A percentile compares a stretch with the other conserved stretches of the same genome.
phyloP scores from a whole-genome alignment of 2,797 vertebrate genomes.

The Hemibagrus guttatus region DNA sequence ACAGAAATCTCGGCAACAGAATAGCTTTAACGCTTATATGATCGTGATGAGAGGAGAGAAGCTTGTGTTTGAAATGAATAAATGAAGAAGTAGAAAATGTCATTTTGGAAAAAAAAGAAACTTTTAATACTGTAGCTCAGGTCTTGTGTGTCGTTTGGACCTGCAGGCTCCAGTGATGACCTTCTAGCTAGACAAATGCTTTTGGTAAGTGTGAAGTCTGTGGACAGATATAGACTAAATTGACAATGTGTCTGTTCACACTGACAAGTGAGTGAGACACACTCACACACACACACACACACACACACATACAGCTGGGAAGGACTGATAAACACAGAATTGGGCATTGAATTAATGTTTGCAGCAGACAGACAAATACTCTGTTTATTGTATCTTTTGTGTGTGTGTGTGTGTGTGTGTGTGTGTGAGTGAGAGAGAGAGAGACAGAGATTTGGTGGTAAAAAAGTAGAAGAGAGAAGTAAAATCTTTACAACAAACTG shows the following conservation, averaged over 20 bases:
- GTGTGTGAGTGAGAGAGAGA: slow-evolving; percentile 5
- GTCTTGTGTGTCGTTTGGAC: background rate
- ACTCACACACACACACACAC: slow-evolving; percentile 35
- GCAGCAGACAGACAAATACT: slow-evolving; percentile 42
- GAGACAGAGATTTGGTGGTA: background rate
- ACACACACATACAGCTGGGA: slow-evolving; percentile 43
- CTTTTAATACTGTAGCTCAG: background rate
- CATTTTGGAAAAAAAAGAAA: background rate
- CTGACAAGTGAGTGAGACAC: slow-evolving; percentile 38
- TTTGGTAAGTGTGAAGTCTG: slow-evolving; percentile 37
- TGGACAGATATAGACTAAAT: slow-evolving; percentile 49
- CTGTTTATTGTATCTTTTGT: slow-evolving; percentile 37
- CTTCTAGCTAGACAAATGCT: slow-evolving; percentile 19
- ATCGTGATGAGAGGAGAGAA: background rate
- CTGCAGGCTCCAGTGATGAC: slow-evolving; percentile 9
- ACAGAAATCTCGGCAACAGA: background rate
- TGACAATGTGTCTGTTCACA: slow-evolving; percentile 53
- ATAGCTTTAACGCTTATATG: background rate
- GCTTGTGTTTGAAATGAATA: background rate
- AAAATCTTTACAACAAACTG: slow-evolving; percentile 23
- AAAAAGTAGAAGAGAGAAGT: background rate
- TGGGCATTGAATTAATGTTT: slow-evolving; percentile 42
- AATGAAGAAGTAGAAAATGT: background rate
- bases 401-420: slow-evolving; percentile 20
- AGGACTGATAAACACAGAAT: slow-evolving; percentile 45